Percentiles rank a stretch among this genome's conserved stretches.
These are phyloP conservation scores for Acrocyrtus sp. DNA, from an alignment of 2,888 invertebrate species.

Conservation along the genomic window DNA sequence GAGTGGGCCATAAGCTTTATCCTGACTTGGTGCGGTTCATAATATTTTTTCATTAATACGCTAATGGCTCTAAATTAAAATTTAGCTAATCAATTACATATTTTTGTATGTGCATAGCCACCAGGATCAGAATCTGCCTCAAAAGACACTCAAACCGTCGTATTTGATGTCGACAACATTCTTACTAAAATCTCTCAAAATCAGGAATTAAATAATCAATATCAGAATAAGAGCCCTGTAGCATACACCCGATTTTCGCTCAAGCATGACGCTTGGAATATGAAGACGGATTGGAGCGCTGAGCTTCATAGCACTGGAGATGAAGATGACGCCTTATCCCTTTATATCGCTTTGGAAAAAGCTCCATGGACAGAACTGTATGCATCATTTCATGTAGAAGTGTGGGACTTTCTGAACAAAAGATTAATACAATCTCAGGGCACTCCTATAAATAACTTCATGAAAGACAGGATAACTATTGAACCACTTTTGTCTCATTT, in stretches of 20 bases:
- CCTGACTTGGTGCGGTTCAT: constrained; percentile 10
- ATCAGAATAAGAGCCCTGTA: background rate
- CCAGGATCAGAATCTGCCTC: background rate
- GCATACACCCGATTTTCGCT: constrained; percentile 28
- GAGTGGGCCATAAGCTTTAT: constrained; percentile 40
- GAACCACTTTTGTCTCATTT: constrained; percentile 21
- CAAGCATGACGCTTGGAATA: constrained; percentile 22
- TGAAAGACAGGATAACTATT: constrained; percentile 31
- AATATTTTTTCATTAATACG: no score
- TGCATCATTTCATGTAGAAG: constrained; percentile 33
- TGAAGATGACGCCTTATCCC: background rate
- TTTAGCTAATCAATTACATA: background rate
- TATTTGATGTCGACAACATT: constrained; percentile 38
- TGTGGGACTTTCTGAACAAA: constrained; percentile 18
- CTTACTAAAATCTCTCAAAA: constrained; percentile 11
- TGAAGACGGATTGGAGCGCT: constrained; percentile 17
- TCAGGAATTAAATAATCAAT: background rate
- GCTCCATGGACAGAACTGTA: constrained; percentile 22
- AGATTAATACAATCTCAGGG: constrained; percentile 19
- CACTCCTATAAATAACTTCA: constrained; percentile 34
- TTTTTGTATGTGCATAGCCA: background rate
- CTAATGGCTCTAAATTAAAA: no score
- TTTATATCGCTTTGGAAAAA: constrained; percentile 24
- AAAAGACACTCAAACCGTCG: constrained; percentile 34
- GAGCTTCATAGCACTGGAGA: constrained; percentile 4